Evolutionary conservation across 1,140 invertebrate species (phyloP).

Genomic region (Carposina sasakii): DNA sequence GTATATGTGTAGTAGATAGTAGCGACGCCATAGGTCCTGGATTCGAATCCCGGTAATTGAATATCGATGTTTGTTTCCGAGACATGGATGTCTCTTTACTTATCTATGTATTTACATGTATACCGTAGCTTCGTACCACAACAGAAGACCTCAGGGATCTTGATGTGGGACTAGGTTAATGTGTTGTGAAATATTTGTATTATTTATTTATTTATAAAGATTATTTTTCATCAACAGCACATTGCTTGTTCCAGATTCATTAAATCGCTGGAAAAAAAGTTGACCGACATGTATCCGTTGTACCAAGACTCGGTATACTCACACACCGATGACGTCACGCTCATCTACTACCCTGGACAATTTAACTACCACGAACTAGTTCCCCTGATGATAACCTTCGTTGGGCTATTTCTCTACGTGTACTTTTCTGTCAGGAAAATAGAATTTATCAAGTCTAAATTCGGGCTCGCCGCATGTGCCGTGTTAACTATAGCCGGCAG

Average conservation of each 20-base stretch:
- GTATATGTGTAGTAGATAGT: too few relatives aligned
- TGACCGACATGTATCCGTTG: conserved; percentile 81
- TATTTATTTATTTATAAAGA: too few relatives aligned
- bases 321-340: conserved; percentile 73
- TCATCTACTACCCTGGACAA: conserved; percentile 90
- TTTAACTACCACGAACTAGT: conserved; percentile 91
- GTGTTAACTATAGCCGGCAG: conserved; percentile 91
- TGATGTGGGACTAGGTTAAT: too few relatives aligned
- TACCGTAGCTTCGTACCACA: too few relatives aligned
- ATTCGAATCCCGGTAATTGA: too few relatives aligned
- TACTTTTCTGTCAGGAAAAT: conserved; percentile 97
- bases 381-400: conserved; percentile 87
- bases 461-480: conserved; percentile 91
- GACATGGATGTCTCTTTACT: too few relatives aligned
- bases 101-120: too few relatives aligned
- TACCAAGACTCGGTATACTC: conserved; percentile 72
- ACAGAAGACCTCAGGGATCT: too few relatives aligned
- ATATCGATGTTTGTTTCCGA: too few relatives aligned
- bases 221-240: neutral
- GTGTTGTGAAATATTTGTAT: too few relatives aligned
- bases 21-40: too few relatives aligned
- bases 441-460: conserved; percentile 93
- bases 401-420: conserved; percentile 91
- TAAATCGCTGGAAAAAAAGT: conserved; percentile 79
- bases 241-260: conserved; percentile 80